A percentile compares a stretch with the other conserved stretches of the same genome.
phyloP scores from a whole-genome alignment of 2,113 vertebrate genomes.

The Mastomys coucha region DNA sequence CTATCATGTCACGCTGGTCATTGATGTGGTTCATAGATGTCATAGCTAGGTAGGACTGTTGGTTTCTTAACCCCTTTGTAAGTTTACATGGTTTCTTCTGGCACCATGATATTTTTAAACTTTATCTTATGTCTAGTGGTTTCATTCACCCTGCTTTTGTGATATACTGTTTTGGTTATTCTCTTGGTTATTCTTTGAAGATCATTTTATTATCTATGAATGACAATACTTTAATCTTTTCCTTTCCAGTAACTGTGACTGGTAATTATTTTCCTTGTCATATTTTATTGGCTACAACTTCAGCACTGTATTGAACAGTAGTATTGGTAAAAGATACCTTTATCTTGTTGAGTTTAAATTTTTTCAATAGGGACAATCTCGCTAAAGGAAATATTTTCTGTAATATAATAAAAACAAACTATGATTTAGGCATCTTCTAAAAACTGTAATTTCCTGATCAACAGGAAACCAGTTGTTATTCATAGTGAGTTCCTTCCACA shows the following conservation, averaged over 20 bases:
- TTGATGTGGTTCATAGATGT: background rate
- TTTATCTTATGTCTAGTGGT: conserved; percentile 23
- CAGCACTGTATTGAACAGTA: background rate
- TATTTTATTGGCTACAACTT: background rate
- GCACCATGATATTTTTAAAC: background rate
- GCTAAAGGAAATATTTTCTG: background rate
- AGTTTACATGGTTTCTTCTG: background rate
- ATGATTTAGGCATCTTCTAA: background rate
- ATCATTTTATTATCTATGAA: conserved; percentile 24
- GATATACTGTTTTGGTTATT: background rate
- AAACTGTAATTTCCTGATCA: background rate
- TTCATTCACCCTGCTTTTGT: background rate
- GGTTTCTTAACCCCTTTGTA: background rate
- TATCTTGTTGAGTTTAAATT: background rate
- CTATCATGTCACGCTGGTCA: too few relatives aligned
- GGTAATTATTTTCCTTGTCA: conserved; percentile 59
- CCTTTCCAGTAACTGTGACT: conserved; percentile 3
- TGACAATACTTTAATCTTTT: conserved; percentile 32
- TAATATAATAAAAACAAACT: background rate
- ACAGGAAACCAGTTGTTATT: background rate
- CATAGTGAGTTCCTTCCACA: background rate
- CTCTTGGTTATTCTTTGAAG: conserved; percentile 1
- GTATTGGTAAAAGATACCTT: background rate
- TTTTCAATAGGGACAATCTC: background rate
- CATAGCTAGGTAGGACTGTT: background rate